These are phyloP conservation scores for Lontra canadensis DNA, from an alignment of 2,113 vertebrate genomes.

Conservation along the genomic window DNA sequence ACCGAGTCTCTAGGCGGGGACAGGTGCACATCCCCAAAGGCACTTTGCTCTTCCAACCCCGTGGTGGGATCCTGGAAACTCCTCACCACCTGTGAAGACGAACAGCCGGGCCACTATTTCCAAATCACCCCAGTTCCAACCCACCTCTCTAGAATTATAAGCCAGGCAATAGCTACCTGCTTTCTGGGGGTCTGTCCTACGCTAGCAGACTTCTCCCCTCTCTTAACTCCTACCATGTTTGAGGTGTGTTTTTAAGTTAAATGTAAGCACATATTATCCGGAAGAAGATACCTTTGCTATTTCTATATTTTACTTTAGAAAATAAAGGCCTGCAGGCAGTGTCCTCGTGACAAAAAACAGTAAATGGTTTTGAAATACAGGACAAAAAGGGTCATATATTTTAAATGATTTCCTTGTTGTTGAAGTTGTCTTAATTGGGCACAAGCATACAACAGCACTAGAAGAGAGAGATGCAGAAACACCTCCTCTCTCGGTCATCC, in stretches of 20 bases:
- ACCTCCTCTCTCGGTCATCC: neutral
- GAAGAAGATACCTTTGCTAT: neutral
- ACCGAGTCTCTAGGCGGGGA: neutral
- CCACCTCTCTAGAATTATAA: neutral
- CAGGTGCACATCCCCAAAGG: neutral
- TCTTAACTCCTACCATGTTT: neutral
- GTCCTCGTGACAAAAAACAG: neutral
- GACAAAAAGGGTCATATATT: neutral
- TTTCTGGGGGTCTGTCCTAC: neutral
- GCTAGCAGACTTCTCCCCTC: neutral
- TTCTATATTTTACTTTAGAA: neutral
- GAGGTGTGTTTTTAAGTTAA: neutral
- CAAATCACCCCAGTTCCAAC: neutral
- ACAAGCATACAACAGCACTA: neutral
- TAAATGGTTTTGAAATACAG: neutral
- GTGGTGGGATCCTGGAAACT: neutral
- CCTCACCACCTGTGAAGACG: neutral
- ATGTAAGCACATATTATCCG: neutral
- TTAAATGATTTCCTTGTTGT: neutral
- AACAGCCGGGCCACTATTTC: neutral
- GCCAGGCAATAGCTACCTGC: neutral
- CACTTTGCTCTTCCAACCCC: neutral
- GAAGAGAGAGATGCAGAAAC: neutral
- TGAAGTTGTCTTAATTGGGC: neutral
- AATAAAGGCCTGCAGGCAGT: neutral